Percentiles rank a stretch among this genome's conserved stretches.
Conservation (phyloP, 2,113 vertebrate genomes). For the Amblyopsis rosae region DNA sequence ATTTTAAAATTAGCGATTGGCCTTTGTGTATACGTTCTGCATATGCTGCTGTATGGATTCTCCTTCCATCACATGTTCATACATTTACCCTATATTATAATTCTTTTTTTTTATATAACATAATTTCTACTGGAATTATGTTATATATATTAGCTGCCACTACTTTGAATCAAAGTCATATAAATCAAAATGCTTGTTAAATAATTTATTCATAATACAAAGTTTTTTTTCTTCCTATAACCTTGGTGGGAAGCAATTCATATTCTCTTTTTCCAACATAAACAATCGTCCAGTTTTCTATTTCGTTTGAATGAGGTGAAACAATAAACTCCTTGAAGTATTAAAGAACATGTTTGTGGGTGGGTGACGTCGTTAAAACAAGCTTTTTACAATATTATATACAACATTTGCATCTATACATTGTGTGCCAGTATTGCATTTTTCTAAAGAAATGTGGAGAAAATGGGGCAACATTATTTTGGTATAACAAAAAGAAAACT, state of each 20-base stretch:
- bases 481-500: conserved; percentile 41
- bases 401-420: conserved; percentile 80
- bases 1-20: not conserved
- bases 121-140: conserved; percentile 28
- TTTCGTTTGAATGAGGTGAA: conserved; percentile 59
- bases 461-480: conserved; percentile 62
- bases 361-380: conserved; percentile 63
- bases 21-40: not conserved
- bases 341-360: conserved; percentile 31
- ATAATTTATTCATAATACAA: conserved; percentile 98
- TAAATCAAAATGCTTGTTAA: conserved; percentile 82
- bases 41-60: too few relatives aligned
- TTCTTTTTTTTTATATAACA: too few relatives aligned
- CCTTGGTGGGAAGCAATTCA: conserved; percentile 74
- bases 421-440: conserved; percentile 67
- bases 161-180: conserved; percentile 54
- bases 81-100: too few relatives aligned
- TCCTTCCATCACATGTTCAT: too few relatives aligned
- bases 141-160: conserved; percentile 59
- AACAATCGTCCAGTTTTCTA: conserved; percentile 53
- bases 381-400: conserved; percentile 82
- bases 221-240: conserved; percentile 77
- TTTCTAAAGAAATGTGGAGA: conserved; percentile 43
- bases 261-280: conserved; percentile 73
- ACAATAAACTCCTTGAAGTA: conserved; percentile 51